A percentile compares a stretch with the other conserved stretches of the same genome.
Evolutionary conservation across 2,797 vertebrate genomes (phyloP).

Genomic region (Bryconaethiops microstoma): DNA sequence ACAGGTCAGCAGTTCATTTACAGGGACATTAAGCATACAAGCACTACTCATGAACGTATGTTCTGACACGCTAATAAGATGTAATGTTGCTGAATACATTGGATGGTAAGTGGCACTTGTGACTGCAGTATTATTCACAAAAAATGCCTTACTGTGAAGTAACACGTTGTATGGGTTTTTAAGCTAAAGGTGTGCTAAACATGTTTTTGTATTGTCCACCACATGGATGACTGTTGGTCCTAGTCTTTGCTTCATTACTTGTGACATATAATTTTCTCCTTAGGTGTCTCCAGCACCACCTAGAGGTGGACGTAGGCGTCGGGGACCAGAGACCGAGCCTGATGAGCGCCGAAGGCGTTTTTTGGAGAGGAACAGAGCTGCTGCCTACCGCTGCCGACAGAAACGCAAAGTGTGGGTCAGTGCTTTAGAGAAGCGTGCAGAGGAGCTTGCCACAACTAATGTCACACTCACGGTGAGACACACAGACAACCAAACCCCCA

Average conservation of each 20-base stretch:
- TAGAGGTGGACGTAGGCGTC: constrained; percentile 86
- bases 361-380: constrained; percentile 91
- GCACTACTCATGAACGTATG: constrained; percentile 10
- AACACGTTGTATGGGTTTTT: background rate
- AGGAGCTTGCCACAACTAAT: constrained; percentile 92
- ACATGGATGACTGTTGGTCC: background rate
- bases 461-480: constrained; percentile 89
- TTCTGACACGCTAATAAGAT: constrained; percentile 10
- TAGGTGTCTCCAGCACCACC: constrained; percentile 96
- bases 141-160: background rate
- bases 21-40: background rate
- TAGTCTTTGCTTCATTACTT: background rate
- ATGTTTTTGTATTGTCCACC: background rate
- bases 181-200: background rate
- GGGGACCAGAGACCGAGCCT: constrained; percentile 89
- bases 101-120: too few relatives aligned
- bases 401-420: constrained; percentile 95
- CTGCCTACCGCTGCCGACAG: constrained; percentile 92
- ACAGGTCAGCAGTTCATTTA: constrained; percentile 76
- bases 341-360: constrained; percentile 93
- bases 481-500: background rate
- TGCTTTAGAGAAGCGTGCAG: constrained; percentile 93
- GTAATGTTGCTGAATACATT: background rate
- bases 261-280: background rate
- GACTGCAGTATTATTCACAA: background rate